A percentile compares a stretch with the other conserved stretches of the same genome.
These are phyloP conservation scores for Ceyx cyanopectus DNA, from an alignment of 2,113 vertebrate species.

Conservation along the genomic window DNA sequence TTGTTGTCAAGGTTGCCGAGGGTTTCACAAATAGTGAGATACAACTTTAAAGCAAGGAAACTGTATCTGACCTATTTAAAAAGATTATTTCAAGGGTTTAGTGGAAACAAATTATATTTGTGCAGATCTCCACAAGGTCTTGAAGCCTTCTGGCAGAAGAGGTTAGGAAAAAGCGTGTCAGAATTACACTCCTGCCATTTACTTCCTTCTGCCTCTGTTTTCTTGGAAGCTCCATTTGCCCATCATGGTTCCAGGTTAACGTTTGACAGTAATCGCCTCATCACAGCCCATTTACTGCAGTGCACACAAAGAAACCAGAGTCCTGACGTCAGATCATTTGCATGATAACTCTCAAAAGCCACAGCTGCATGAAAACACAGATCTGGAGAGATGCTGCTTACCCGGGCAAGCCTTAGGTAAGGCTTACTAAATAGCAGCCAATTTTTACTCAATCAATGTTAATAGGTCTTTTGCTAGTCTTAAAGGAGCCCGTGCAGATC, in stretches of 20 bases:
- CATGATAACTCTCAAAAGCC: constrained; percentile 2
- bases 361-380: neutral
- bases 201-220: constrained; percentile 3
- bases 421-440: neutral
- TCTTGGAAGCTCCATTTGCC: neutral
- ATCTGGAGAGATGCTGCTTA: neutral
- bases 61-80: constrained; percentile 32
- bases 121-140: constrained; percentile 3
- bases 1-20: neutral
- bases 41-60: constrained; percentile 4
- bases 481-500: neutral
- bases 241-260: neutral
- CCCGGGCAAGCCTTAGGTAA: neutral
- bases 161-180: constrained; percentile 37
- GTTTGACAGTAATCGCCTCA: neutral
- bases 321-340: constrained; percentile 20
- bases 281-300: constrained; percentile 28
- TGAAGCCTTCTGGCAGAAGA: constrained; percentile 46
- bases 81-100: constrained; percentile 15
- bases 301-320: neutral
- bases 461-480: neutral
- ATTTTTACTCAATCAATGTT: neutral
- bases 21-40: neutral
- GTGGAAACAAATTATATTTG: constrained; percentile 18
- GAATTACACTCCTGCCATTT: neutral